Conservation (phyloP, 1,140 invertebrate species). For the Drosophila kohkoa region DNA sequence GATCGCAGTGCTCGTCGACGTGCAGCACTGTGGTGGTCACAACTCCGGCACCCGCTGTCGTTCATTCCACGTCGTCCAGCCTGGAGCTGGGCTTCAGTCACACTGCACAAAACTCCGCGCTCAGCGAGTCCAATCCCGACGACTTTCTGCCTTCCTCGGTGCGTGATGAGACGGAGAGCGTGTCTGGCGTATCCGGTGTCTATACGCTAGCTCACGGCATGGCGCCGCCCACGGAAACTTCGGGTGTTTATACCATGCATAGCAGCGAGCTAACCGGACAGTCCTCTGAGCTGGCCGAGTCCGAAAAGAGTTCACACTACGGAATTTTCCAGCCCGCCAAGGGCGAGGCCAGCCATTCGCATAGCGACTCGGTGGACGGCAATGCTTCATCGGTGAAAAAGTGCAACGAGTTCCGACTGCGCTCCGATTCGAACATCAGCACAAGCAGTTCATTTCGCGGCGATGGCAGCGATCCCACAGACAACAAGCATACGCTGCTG, state of each 20-base stretch:
- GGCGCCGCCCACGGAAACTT: slow-evolving; percentile 90
- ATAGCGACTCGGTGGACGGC: slow-evolving; percentile 61
- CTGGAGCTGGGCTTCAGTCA: slow-evolving; percentile 92
- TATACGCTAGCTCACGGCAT: slow-evolving; percentile 85
- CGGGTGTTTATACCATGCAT: slow-evolving; percentile 91
- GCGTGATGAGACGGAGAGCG: slow-evolving; percentile 85
- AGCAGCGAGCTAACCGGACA: slow-evolving; percentile 88
- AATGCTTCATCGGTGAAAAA: slow-evolving; percentile 46
- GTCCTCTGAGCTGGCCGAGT: slow-evolving; percentile 83
- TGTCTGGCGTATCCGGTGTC: slow-evolving; percentile 75
- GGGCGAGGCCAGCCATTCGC: slow-evolving; percentile 42
- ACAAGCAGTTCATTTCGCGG: slow-evolving; percentile 91
- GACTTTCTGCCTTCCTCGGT: slow-evolving; percentile 85
- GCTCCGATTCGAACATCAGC: slow-evolving; percentile 92
- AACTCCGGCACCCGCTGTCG: slow-evolving; percentile 83
- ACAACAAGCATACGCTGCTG: slow-evolving; percentile 90
- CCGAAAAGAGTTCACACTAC: slow-evolving; percentile 85
- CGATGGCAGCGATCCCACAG: slow-evolving; percentile 93
- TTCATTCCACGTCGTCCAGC: slow-evolving; percentile 89
- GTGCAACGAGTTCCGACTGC: slow-evolving; percentile 85
- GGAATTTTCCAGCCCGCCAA: slow-evolving; percentile 85
- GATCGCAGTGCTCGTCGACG: slow-evolving; percentile 92
- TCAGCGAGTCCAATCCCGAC: slow-evolving; percentile 88
- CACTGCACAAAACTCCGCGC: slow-evolving; percentile 92
- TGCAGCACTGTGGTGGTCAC: slow-evolving; percentile 93